phyloP scores from a whole-genome alignment of 2,797 vertebrate genomes.

The Typhlichthys eigenmanni region DNA sequence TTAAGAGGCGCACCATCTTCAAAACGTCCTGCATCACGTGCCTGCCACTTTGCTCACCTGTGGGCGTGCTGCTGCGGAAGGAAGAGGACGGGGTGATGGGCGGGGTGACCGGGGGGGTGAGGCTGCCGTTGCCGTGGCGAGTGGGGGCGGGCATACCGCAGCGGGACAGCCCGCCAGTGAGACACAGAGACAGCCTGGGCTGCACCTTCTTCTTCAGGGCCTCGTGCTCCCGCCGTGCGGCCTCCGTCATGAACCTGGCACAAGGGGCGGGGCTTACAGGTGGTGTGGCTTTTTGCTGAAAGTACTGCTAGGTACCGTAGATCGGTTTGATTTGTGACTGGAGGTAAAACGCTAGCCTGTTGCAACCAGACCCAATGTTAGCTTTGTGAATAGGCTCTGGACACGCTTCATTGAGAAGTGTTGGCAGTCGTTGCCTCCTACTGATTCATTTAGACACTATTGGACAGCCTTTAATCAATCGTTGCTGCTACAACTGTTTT shows the following conservation, averaged over 20 bases:
- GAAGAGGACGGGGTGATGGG: constrained; percentile 97
- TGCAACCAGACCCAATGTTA: no score
- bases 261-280: constrained; percentile 19
- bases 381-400: no score
- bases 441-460: no score
- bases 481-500: no score
- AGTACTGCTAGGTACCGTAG: no score
- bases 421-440: no score
- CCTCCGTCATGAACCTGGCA: constrained; percentile 94
- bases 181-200: constrained; percentile 90
- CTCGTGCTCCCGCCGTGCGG: constrained; percentile 92
- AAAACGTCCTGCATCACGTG: background rate
- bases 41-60: constrained; percentile 73
- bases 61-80: constrained; percentile 95
- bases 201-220: constrained; percentile 93
- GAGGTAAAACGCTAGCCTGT: no score
- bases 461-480: no score
- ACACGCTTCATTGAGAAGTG: no score
- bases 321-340: no score
- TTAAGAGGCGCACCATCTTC: no score
- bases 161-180: constrained; percentile 87
- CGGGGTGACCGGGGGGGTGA: constrained; percentile 96
- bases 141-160: constrained; percentile 89
- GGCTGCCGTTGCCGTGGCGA: constrained; percentile 93
- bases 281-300: constrained; percentile 1